Evolutionary conservation across 2,113 vertebrate genomes (phyloP).

Genomic region (Tapirus terrestris): DNA sequence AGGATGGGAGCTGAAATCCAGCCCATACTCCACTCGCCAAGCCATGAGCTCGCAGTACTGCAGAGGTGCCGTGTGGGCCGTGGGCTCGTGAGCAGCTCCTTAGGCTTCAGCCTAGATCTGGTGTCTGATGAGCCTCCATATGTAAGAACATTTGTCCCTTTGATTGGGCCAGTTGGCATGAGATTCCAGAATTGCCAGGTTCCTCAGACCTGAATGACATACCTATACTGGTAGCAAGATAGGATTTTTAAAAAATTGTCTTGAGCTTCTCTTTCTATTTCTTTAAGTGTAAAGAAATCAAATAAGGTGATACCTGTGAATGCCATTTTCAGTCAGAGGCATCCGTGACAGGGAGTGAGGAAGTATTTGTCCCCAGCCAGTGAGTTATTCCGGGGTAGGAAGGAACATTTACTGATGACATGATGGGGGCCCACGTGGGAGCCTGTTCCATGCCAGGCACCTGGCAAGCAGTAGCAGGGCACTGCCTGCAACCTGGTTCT

Average conservation of each 20-base stretch:
- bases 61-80: not conserved
- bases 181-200: not conserved
- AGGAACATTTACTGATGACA: not conserved
- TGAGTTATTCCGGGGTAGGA: not conserved
- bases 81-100: not conserved
- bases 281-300: constrained; percentile 18
- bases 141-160: not conserved
- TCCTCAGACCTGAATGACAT: not conserved
- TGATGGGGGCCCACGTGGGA: not conserved
- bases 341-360: not conserved
- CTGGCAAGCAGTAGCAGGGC: not conserved
- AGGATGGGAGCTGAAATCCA: not conserved
- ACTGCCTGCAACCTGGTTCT: not conserved
- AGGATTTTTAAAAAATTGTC: not conserved
- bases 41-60: not conserved
- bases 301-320: not conserved
- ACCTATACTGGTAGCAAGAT: not conserved
- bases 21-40: no score
- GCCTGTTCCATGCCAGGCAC: not conserved
- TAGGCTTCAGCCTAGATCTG: not conserved
- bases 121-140: not conserved
- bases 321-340: not conserved
- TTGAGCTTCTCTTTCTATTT: not conserved
- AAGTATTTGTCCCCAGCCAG: not conserved
- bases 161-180: not conserved